These are phyloP conservation scores for Lagodon rhomboides DNA, from an alignment of 2,797 vertebrate species.

Conservation along the genomic window DNA sequence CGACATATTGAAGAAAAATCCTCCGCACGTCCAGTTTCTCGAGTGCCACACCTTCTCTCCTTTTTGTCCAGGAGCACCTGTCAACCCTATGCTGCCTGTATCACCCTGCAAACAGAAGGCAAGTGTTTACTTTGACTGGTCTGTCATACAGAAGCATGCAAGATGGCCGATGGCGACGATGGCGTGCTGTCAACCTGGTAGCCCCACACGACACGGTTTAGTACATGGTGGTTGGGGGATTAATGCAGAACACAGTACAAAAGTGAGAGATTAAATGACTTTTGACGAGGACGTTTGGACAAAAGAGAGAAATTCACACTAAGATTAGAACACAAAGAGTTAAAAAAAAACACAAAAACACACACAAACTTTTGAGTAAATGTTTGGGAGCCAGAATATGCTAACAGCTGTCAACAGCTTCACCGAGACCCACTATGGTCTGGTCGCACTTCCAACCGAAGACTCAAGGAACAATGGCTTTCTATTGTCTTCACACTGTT, in stretches of 20 bases:
- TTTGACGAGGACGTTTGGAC: conserved; percentile 26
- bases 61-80: conserved; percentile 87
- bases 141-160: conserved; percentile 43
- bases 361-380: conserved; percentile 55
- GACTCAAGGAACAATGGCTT: conserved; percentile 59
- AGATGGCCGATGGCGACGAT: conserved; percentile 23
- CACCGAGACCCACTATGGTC: conserved; percentile 45
- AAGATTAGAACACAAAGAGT: conserved; percentile 41
- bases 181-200: conserved; percentile 65
- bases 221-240: conserved; percentile 37
- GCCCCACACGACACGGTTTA: conserved; percentile 55
- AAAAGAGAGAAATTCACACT: conserved; percentile 20
- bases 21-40: conserved; percentile 40
- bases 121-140: conserved; percentile 30
- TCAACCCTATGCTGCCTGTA: conserved; percentile 85
- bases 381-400: conserved; percentile 33
- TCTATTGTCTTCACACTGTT: conserved; percentile 36
- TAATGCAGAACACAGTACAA: conserved; percentile 34
- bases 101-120: conserved; percentile 87
- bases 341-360: conserved; percentile 34
- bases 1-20: conserved; percentile 1
- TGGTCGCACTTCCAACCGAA: conserved; percentile 34
- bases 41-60: conserved; percentile 88
- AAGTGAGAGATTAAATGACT: conserved; percentile 35
- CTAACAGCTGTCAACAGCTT: conserved; percentile 29